These are phyloP conservation scores for Columbina picui DNA, from an alignment of 2,113 vertebrate species.

Conservation along the genomic window DNA sequence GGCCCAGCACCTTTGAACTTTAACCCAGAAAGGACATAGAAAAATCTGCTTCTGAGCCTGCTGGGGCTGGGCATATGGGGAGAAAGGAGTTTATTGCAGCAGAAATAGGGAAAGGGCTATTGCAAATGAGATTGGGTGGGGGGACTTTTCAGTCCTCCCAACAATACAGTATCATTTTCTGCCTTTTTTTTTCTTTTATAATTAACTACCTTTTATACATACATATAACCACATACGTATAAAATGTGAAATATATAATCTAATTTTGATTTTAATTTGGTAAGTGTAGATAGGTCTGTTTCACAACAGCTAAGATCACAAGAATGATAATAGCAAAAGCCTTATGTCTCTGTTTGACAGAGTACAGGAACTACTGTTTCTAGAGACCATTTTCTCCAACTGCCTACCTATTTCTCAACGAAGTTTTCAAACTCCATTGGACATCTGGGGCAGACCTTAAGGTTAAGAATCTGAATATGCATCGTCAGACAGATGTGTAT, in stretches of 20 bases:
- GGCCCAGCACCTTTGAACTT: neutral
- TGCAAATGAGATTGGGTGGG: neutral
- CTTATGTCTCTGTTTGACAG: neutral
- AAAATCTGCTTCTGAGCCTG: neutral
- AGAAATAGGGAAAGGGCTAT: neutral
- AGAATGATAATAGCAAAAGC: neutral
- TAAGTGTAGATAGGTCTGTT: conserved; percentile 8
- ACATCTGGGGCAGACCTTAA: neutral
- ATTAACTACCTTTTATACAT: neutral
- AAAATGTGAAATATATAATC: neutral
- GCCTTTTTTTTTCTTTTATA: neutral
- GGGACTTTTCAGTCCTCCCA: neutral
- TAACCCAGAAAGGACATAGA: neutral
- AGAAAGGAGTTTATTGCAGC: neutral
- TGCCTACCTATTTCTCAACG: neutral
- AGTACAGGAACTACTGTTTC: neutral
- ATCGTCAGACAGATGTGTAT: neutral
- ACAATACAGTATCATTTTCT: neutral
- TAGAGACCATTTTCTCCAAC: neutral
- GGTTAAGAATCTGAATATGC: neutral
- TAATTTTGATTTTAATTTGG: conserved; percentile 2
- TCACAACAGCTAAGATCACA: conserved; percentile 6
- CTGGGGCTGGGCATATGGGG: neutral
- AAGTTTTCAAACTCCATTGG: neutral
- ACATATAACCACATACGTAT: neutral